Evolutionary conservation across 2,113 vertebrate genomes (phyloP).

Genomic region (Mugil cephalus): DNA sequence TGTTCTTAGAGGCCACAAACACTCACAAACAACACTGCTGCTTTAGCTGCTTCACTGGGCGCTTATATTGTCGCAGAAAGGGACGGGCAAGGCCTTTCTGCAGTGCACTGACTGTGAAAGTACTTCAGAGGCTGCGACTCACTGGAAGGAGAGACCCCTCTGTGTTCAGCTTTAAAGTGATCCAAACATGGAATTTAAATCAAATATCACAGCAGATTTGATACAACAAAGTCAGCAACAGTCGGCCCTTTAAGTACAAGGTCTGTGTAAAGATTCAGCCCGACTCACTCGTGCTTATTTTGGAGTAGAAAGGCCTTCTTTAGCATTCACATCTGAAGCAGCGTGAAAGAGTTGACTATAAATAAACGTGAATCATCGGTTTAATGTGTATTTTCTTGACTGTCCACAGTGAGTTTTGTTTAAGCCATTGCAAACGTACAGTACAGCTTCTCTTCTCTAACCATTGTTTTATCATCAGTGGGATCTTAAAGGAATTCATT

Average conservation of each 20-base stretch:
- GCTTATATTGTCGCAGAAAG: constrained; percentile 9
- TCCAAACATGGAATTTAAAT: neutral
- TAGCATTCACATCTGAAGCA: too few species aligned
- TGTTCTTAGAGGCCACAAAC: neutral
- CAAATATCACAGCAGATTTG: neutral
- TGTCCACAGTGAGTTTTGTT: neutral
- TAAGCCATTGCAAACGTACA: neutral
- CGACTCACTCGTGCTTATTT: neutral
- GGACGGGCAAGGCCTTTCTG: constrained; percentile 19
- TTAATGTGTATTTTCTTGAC: too few species aligned
- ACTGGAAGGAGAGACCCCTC: neutral
- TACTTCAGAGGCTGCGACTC: constrained; percentile 14
- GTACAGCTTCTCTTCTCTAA: neutral
- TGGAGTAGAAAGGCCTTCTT: neutral
- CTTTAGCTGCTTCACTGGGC: constrained; percentile 11
- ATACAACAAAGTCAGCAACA: neutral
- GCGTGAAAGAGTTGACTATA: too few species aligned
- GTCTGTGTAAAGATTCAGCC: too few species aligned
- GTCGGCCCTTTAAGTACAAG: too few species aligned
- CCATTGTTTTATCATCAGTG: neutral
- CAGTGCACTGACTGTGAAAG: constrained; percentile 2
- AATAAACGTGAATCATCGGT: too few species aligned
- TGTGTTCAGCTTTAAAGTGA: neutral
- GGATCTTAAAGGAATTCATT: neutral
- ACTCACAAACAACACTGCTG: constrained; percentile 1